Evolutionary conservation across 2,113 vertebrate species (phyloP).

Genomic region (Cyprinus carpio): DNA sequence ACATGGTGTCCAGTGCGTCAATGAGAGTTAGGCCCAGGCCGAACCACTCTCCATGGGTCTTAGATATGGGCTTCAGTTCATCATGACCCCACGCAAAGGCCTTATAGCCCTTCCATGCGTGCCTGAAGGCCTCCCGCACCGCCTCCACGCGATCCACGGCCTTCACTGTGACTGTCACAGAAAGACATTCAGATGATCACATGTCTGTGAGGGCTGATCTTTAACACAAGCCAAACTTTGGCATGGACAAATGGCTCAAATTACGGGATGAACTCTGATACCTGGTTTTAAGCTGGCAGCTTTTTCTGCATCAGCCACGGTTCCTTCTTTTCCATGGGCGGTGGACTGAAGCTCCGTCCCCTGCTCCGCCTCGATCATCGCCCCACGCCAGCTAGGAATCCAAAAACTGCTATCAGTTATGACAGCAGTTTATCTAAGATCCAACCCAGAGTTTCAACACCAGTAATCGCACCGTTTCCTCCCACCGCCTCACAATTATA

Average conservation of each 20-base stretch:
- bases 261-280: constrained; percentile 51
- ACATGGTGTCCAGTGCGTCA: constrained; percentile 95
- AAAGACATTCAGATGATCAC: not conserved
- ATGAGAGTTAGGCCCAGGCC: constrained; percentile 92
- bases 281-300: constrained; percentile 71
- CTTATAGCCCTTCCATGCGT: constrained; percentile 92
- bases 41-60: constrained; percentile 91
- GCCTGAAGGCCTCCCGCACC: constrained; percentile 86
- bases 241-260: not conserved
- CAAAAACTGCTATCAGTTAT: constrained; percentile 7
- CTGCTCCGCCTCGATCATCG: constrained; percentile 86
- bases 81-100: constrained; percentile 93
- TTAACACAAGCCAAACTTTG: not conserved
- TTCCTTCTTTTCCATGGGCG: constrained; percentile 65
- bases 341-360: constrained; percentile 75
- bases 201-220: not conserved
- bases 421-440: not conserved
- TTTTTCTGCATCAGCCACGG: constrained; percentile 44
- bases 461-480: not conserved
- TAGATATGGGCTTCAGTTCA: constrained; percentile 91
- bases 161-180: constrained; percentile 30
- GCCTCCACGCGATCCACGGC: constrained; percentile 63
- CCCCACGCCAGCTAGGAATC: constrained; percentile 85
- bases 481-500: not conserved
- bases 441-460: not conserved